A percentile compares a stretch with the other conserved stretches of the same genome.
Evolutionary conservation across 2,888 invertebrate genomes (phyloP).

Genomic region (Leptarthrus brevirostris): DNA sequence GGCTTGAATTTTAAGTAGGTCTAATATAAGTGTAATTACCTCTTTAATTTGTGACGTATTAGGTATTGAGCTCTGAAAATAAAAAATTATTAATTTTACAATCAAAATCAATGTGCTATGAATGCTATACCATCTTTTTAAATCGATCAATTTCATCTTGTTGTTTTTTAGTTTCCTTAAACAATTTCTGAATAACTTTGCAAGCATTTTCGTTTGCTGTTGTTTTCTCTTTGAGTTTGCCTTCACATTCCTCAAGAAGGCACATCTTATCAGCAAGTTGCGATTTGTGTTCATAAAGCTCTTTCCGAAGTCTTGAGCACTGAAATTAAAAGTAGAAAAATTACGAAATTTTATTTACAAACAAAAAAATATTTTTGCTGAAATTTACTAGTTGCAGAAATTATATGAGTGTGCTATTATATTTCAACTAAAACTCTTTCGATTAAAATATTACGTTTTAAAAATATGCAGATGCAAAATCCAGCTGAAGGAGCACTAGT

Average conservation of each 20-base stretch:
- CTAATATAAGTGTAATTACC: conserved; percentile 47
- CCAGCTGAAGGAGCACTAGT: too few species aligned
- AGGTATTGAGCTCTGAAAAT: conserved; percentile 34
- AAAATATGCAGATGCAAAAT: too few species aligned
- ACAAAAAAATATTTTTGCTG: background rate
- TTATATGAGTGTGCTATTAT: too few species aligned
- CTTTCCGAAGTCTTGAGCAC: conserved; percentile 58
- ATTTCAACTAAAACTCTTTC: too few species aligned
- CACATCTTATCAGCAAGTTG: conserved; percentile 63
- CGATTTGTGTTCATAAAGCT: conserved; percentile 59
- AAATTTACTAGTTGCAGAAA: too few species aligned
- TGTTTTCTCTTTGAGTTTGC: conserved; percentile 60
- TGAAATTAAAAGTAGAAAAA: conserved; percentile 43
- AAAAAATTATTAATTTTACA: too few species aligned
- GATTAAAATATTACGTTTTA: too few species aligned
- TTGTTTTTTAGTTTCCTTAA: conserved; percentile 60
- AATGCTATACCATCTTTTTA: conserved; percentile 25
- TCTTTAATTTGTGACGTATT: conserved; percentile 47
- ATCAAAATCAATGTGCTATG: background rate
- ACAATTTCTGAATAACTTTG: conserved; percentile 63
- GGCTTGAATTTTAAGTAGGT: conserved; percentile 7
- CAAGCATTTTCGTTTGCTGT: conserved; percentile 63
- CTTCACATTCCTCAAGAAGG: conserved; percentile 62
- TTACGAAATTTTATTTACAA: background rate
- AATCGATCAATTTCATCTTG: conserved; percentile 60